A percentile compares a stretch with the other conserved stretches of the same genome.
Conservation (phyloP, 1,140 invertebrate genomes). For the Plectus sambesii region DNA sequence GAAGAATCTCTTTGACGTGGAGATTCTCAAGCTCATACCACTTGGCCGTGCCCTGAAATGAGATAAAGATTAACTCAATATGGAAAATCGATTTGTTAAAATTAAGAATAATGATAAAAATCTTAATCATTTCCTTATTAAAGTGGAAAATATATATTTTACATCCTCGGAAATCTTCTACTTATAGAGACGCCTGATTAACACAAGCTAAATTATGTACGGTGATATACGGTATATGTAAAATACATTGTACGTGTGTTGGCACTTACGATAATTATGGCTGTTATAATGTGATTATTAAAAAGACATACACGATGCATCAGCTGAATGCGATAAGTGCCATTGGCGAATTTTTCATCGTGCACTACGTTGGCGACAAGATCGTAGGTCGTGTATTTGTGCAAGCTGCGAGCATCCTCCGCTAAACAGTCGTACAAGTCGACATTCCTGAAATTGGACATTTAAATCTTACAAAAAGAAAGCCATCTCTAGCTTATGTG, state of each 20-base stretch:
- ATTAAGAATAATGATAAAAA: slow-evolving; percentile 21
- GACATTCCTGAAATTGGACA: slow-evolving; percentile 65
- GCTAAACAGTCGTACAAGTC: slow-evolving; percentile 90
- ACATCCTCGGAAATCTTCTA: too few species aligned
- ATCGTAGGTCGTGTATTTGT: slow-evolving; percentile 78
- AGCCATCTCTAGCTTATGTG: slow-evolving; percentile 10
- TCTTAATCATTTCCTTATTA: too few species aligned
- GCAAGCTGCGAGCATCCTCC: slow-evolving; percentile 50
- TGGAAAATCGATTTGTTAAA: slow-evolving; percentile 1
- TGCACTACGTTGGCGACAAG: slow-evolving; percentile 95
- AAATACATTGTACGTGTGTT: too few species aligned
- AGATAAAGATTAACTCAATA: slow-evolving; percentile 52
- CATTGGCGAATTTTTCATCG: slow-evolving; percentile 76
- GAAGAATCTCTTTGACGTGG: slow-evolving; percentile 91
- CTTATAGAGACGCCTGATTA: too few species aligned
- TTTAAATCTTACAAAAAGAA: slow-evolving; percentile 14
- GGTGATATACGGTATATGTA: too few species aligned
- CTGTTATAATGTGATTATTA: too few species aligned
- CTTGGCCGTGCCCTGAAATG: slow-evolving; percentile 57
- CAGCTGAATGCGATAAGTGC: slow-evolving; percentile 85
- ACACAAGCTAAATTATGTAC: too few species aligned
- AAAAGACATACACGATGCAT: slow-evolving; percentile 71
- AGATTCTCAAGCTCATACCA: slow-evolving; percentile 97
- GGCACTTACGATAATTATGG: too few species aligned
- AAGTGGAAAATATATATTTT: too few species aligned